Evolutionary conservation across 2,888 invertebrate species (phyloP).

Genomic region (Cataglyphis livida): DNA sequence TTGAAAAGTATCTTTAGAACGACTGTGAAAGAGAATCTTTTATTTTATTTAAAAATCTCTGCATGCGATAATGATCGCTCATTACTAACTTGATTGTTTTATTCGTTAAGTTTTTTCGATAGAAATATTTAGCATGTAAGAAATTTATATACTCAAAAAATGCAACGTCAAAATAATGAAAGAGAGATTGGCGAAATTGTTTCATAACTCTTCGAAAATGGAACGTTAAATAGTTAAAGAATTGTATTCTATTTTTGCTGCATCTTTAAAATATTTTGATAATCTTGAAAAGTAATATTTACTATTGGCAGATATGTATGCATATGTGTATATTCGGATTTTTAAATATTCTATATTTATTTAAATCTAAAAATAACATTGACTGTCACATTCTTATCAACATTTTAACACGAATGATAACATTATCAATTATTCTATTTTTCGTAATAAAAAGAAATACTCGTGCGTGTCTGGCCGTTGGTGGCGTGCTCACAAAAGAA

Average conservation of each 20-base stretch:
- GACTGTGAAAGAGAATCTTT: conserved; percentile 10
- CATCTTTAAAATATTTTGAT: background rate
- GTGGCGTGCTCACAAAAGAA: background rate
- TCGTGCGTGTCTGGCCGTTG: background rate
- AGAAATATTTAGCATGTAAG: conserved; percentile 1
- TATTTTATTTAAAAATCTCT: background rate
- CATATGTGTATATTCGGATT: background rate
- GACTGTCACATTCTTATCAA: background rate
- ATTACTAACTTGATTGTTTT: conserved; percentile 35
- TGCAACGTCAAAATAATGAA: background rate
- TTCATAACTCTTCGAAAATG: background rate
- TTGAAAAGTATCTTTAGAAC: conserved; percentile 11
- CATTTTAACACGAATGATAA: background rate
- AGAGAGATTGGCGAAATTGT: conserved; percentile 2
- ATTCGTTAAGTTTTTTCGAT: background rate
- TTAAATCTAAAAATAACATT: background rate
- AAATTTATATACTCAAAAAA: background rate
- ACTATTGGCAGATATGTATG: background rate
- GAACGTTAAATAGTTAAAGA: background rate
- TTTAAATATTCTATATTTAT: conserved; percentile 5
- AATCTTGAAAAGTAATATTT: conserved; percentile 6
- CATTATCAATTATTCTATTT: background rate
- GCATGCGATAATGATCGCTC: conserved; percentile 38
- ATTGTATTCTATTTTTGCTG: background rate
- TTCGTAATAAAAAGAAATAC: background rate